These are phyloP conservation scores for Cacatua alba DNA, from an alignment of 2,113 vertebrate species.

Conservation along the genomic window DNA sequence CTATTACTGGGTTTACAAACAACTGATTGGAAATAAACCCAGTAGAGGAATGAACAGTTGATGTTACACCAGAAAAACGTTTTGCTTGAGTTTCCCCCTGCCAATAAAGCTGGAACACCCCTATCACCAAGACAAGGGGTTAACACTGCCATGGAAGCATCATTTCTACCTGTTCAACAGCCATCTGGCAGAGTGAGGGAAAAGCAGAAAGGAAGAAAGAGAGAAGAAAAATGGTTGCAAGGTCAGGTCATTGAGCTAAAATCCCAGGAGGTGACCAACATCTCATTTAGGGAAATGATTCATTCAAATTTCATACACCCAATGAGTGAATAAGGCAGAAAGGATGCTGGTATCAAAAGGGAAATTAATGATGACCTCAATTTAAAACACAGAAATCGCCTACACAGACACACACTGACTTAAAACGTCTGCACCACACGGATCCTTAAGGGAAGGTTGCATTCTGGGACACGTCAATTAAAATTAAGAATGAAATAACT, in stretches of 20 bases:
- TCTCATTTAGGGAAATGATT: background rate
- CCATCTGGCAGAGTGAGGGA: background rate
- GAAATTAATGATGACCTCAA: conserved; percentile 27
- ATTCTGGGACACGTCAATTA: conserved; percentile 68
- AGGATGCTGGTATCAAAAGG: background rate
- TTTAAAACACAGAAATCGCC: background rate
- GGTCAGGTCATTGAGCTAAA: background rate
- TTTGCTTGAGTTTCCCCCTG: rapidly evolving
- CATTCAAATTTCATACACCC: conserved; percentile 24
- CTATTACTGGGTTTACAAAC: background rate
- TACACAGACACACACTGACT: background rate
- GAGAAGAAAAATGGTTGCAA: background rate
- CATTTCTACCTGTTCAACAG: background rate
- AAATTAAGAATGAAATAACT: conserved; percentile 68
- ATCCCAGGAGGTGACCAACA: background rate
- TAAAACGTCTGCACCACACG: background rate
- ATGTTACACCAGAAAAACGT: background rate
- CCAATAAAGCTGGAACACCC: background rate
- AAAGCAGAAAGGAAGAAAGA: background rate
- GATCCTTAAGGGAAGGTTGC: background rate
- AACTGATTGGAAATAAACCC: background rate
- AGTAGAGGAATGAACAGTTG: background rate
- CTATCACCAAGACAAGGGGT: background rate
- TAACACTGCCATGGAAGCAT: background rate
- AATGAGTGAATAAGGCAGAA: background rate